Base-by-base conservation (phyloP, 2,888 invertebrate species). In the Hypena proboscidalis region DNA sequence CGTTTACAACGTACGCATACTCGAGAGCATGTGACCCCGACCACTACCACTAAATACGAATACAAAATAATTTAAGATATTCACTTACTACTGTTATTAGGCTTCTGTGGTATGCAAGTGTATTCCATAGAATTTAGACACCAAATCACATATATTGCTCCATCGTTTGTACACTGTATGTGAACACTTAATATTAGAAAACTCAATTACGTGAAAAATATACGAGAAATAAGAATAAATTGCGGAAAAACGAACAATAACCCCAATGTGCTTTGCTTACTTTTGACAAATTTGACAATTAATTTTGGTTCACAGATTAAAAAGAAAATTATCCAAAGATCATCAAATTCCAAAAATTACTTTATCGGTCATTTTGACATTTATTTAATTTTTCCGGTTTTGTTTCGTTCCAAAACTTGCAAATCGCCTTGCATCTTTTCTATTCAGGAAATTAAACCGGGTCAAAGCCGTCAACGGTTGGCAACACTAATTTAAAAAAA, bases 11-110 rank as follows among this genome's bases (percentile, higher is more conserved):
- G 72, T 70, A 73, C 74, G 65, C 66, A 69, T 66, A 67, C 58
- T 59, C 52, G 61, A 61, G 65, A 77, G 65, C 74, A 70, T 79
- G 77, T 76, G 72, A 79, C 73, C 66, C 57, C 68, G 61, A 66
- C 60, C 56, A 60, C 74, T 79, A 74, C 71, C 60, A 58, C 58
- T 68, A 67, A 71, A 59, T 64, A 59, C 42, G 37, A 56, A 66
- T 66, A 65, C 52, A 70, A 70, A 68, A 67, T 68, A 78, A 70
- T 55, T 66, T 61, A 65, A 66, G 70, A 62, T 51, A 53, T 55
- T 43, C 61, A 86, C 88, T 88, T 79, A 88, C 89, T 69, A 80
- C 76, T 76, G 68, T 76, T 79, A 80, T 68, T 74, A 70, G 75
- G 70, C 70, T 77, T 80, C 70, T 68, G 72, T 71, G 64, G 58